Conservation (phyloP, 2,888 invertebrate genomes). For the Ypsolopha scabrella region DNA sequence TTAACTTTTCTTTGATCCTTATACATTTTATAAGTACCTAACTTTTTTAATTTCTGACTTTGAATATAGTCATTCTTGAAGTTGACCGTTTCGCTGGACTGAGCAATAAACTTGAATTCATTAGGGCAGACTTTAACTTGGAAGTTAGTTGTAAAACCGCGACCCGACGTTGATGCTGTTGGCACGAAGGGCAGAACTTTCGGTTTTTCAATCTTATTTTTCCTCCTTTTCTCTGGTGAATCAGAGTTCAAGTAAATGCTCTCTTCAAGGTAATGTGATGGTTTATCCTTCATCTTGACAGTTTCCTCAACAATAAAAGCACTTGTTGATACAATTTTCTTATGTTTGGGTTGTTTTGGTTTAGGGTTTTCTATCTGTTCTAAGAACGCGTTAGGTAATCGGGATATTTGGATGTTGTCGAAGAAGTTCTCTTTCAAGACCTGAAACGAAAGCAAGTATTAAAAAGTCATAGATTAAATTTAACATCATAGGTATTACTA, state of each 20-base stretch:
- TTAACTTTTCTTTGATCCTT: constrained; percentile 43
- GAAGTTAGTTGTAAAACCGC: constrained; percentile 54
- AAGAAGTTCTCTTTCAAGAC: constrained; percentile 32
- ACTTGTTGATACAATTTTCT: constrained; percentile 35
- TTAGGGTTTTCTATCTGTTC: constrained; percentile 32
- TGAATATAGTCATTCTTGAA: constrained; percentile 43
- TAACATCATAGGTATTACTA: no score
- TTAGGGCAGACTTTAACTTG: constrained; percentile 42
- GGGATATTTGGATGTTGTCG: constrained; percentile 36
- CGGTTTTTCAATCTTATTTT: constrained; percentile 28
- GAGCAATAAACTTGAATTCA: constrained; percentile 42
- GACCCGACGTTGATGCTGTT: constrained; percentile 42
- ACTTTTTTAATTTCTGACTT: constrained; percentile 37
- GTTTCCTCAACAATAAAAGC: constrained; percentile 43
- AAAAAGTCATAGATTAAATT: constrained; percentile 6
- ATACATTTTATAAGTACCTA: constrained; percentile 42
- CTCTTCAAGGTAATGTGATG: constrained; percentile 54
- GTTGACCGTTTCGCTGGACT: constrained; percentile 28
- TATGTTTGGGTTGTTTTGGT: constrained; percentile 16
- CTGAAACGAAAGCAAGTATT: constrained; percentile 20
- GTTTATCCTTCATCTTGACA: constrained; percentile 36
- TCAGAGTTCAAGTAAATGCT: constrained; percentile 41
- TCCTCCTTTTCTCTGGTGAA: constrained; percentile 19
- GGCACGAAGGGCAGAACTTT: constrained; percentile 52
- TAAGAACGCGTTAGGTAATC: constrained; percentile 37